Evolutionary conservation across 2,113 vertebrate species (phyloP), one percentile per base, ranked within the genome.

Genomic region (Canis aureus): DNA sequence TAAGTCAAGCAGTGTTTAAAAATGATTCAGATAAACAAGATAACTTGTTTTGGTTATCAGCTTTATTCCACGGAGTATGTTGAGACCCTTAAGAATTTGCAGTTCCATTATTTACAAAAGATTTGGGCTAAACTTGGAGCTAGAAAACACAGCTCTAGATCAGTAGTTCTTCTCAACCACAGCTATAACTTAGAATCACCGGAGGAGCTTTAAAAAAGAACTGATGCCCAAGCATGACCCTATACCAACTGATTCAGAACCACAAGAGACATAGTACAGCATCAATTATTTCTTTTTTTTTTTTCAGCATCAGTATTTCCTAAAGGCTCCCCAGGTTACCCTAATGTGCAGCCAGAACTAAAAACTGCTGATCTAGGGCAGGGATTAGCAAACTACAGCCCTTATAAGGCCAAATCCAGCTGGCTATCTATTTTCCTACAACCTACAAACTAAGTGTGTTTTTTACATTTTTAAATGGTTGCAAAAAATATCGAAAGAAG

Each of bases 61-160:
- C 49, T 95, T 97, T 95, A 62, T 94, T 22, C 20, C 59, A 95
- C 66, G 43, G 49, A 82, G 2, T 81, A 94, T 85, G 35, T 62
- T 82, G 35, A 91, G 49, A 89, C 22, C 16, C 23, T 69, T 95
- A 89, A 91, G 19, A 93, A 38, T 85, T 79, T 89, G 25, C 0
- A 90, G 22, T 32, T 96, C 7, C 49, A 67, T 91, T 23, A 85
- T 86, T 94, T 89, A 91, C 19, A 85, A 91, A 97, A 96, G 15
- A 96, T 69, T 53, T 79, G n/a, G 49, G 49, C 55, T 82, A 89
- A 89, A 57, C 13, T 7, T 92, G 17, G 17, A 88, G 51, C 71
- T 96, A 82, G 12, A 96, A 89, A 69, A 89, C 78, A 84, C 35
- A 92, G 25, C 35, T 92, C 49, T 92, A 86, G 90, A 84, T 3